Percentiles rank a stretch among this genome's conserved stretches.
phyloP scores from a whole-genome alignment of 2,888 invertebrate species.

The Amblyteles armatorius region DNA sequence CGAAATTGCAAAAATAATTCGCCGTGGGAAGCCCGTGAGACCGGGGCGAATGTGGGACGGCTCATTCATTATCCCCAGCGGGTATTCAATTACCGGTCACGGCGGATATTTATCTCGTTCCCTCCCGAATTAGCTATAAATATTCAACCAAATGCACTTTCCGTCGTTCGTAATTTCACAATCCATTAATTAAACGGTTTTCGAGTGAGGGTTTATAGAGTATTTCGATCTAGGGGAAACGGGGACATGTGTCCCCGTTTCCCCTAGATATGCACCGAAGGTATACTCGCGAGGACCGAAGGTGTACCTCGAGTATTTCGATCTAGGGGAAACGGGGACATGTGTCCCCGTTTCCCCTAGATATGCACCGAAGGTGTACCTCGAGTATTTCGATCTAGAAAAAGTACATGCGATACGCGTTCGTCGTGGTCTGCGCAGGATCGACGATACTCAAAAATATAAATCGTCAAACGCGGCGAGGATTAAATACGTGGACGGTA shows the following conservation, averaged over 20 bases:
- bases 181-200: conserved; percentile 69
- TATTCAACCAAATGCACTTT: conserved; percentile 41
- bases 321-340: too few relatives aligned
- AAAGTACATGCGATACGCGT: neutral
- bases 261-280: too few relatives aligned
- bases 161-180: conserved; percentile 62
- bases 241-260: too few relatives aligned
- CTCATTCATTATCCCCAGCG: conserved; percentile 46
- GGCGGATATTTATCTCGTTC: conserved; percentile 53
- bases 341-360: too few relatives aligned
- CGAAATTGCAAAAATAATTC: conserved; percentile 1
- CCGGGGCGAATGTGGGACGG: neutral
- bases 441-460: conserved; percentile 35
- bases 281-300: too few relatives aligned
- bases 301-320: too few relatives aligned
- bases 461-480: conserved; percentile 68
- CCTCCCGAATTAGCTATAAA: conserved; percentile 59
- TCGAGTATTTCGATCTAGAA: too few relatives aligned
- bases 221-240: too few relatives aligned
- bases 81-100: conserved; percentile 58
- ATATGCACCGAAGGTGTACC: too few relatives aligned
- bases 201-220: conserved; percentile 32
- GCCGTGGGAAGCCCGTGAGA: neutral
- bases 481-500: conserved; percentile 66
- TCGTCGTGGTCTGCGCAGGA: neutral